Evolutionary conservation across 1,140 invertebrate genomes (phyloP).

Genomic region (Rhynchophorus ferrugineus): DNA sequence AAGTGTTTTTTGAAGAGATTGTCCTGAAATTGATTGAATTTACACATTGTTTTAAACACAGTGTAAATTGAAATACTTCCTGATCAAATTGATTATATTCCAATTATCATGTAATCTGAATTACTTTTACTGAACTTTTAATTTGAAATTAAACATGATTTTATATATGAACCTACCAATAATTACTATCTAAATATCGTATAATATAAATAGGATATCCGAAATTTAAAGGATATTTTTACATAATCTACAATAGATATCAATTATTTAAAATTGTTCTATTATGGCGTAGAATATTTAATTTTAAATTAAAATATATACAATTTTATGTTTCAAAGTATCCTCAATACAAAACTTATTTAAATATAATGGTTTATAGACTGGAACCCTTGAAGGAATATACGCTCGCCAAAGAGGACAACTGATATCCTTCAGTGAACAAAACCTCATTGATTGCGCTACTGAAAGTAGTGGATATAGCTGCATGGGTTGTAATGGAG

Average conservation of each 20-base stretch:
- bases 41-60: background rate
- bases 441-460: conserved; percentile 95
- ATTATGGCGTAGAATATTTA: background rate
- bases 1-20: too few species aligned
- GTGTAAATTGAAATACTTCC: too few species aligned
- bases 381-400: conserved; percentile 90
- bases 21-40: background rate
- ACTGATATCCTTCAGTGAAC: conserved; percentile 87
- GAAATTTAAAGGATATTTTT: too few species aligned
- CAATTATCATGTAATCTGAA: too few species aligned
- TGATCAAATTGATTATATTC: too few species aligned
- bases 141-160: too few species aligned
- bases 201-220: too few species aligned
- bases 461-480: conserved; percentile 56
- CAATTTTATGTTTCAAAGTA: conserved; percentile 44
- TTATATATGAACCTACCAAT: too few species aligned
- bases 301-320: conserved; percentile 48
- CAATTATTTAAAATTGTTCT: background rate
- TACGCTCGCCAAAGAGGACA: conserved; percentile 76
- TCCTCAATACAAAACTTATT: background rate
- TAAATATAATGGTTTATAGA: conserved; percentile 48
- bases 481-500: conserved; percentile 60
- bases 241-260: background rate
- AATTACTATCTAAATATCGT: too few species aligned
- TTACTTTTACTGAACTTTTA: too few species aligned